Evolutionary conservation across 2,888 invertebrate genomes (phyloP).

Genomic region (Camptogramma bilineatum): DNA sequence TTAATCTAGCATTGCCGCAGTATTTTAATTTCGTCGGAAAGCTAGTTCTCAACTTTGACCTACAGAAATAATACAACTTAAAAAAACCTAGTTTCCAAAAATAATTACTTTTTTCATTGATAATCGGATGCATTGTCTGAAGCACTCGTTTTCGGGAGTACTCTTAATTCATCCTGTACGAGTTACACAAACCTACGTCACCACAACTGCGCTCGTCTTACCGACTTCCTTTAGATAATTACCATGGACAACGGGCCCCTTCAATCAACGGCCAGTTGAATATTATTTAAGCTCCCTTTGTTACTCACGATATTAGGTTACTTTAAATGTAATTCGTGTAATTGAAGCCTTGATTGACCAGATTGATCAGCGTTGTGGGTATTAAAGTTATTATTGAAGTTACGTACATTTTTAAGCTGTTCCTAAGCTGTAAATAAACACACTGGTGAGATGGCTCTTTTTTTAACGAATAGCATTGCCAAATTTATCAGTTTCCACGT

Average conservation of each 20-base stretch:
- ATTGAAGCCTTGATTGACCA: slow-evolving; percentile 23
- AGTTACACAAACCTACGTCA: slow-evolving; percentile 14
- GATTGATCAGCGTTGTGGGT: slow-evolving; percentile 18
- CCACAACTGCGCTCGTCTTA: slow-evolving; percentile 56
- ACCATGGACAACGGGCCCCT: slow-evolving; percentile 74
- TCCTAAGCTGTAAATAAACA: no score
- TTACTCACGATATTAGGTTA: slow-evolving; percentile 65
- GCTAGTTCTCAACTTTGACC: no score
- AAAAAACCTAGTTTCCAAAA: no score
- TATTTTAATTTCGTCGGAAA: no score
- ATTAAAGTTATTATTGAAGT: background rate
- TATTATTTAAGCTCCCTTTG: slow-evolving; percentile 76
- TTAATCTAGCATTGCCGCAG: no score
- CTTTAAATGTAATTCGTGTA: slow-evolving; percentile 45
- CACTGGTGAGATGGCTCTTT: no score
- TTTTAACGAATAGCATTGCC: no score
- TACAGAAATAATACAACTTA: no score
- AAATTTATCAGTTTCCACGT: no score
- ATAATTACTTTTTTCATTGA: no score
- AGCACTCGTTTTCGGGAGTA: background rate
- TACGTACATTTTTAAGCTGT: no score
- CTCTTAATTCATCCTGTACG: background rate
- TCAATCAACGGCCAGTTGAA: slow-evolving; percentile 79
- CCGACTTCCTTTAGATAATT: slow-evolving; percentile 75
- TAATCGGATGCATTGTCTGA: background rate